Base-by-base conservation (phyloP, 2,888 invertebrate genomes). In the Drosophila heteroneura region DNA sequence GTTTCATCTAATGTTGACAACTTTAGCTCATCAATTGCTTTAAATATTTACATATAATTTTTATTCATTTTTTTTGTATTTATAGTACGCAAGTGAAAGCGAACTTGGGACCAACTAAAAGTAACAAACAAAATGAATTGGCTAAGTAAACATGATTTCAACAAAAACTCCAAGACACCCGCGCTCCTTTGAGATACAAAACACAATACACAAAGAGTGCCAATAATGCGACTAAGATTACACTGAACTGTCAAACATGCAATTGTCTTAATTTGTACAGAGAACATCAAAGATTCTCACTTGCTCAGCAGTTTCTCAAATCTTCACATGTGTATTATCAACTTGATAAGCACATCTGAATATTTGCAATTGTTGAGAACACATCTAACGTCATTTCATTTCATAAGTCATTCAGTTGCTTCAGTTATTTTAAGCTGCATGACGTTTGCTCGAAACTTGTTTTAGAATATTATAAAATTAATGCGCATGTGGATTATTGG, bases 61-160 rank as follows among this genome's bases (percentile, higher is more conserved):
- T 26, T 61, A 70, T 61, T 56, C 26, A 30, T 68, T 65, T 74
- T 74, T 57, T 76, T 68, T 58, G 63, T 74, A 57, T 76, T 69
- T 89, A 74, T 86, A 86, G 89, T 87, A 74, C 89, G 89, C 85
- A 89, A 89, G 80, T 89, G 85, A 86, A 86, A 68, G 78, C 70
- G 72, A 75, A 61, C 64, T 69, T 69, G 82, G 81, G 81, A 81
- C 59, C 80, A 79, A 80, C 61, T 54, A 49, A 56, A 76, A 61
- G 72, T 68, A 68, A 62, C 65, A 76, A 76, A 70, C 71, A 62
- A 72, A 76, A 69, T 54, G 63, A 77, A 85, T 88, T 87, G 88
- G 89, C 89, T 88, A 85, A 85, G 85, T 76, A 76, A 72, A 62
- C 51, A 60, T 47, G 16, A 39, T 68, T 35, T 33, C 53, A 52